phyloP scores from a whole-genome alignment of 2,797 vertebrate species.

The Centroberyx gerrardi region DNA sequence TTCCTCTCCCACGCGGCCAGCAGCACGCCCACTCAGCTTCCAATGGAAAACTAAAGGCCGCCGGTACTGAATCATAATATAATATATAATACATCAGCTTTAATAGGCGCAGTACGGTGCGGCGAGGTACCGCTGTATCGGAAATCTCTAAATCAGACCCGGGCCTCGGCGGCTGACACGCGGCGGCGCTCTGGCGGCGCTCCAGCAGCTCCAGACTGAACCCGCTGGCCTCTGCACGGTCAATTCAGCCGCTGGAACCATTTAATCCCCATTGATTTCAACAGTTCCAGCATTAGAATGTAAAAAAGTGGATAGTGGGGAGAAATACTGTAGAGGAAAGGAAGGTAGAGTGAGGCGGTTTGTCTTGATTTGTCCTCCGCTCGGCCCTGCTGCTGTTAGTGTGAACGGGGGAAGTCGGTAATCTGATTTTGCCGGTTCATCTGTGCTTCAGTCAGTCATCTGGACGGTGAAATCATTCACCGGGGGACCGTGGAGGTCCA shows the following conservation, averaged over 20 bases:
- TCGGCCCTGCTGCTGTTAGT: constrained; percentile 15
- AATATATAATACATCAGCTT: neutral
- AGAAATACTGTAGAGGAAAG: constrained; percentile 24
- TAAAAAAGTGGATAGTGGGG: neutral
- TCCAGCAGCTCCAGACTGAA: constrained; percentile 52
- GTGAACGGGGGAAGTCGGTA: constrained; percentile 28
- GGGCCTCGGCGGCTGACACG: constrained; percentile 46
- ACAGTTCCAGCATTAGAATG: constrained; percentile 38
- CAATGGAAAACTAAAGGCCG: constrained; percentile 18
- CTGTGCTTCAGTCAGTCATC: neutral
- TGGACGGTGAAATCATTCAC: neutral
- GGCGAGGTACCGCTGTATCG: constrained; percentile 48
- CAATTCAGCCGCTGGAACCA: constrained; percentile 41
- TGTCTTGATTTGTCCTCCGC: constrained; percentile 19
- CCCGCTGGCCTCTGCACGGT: constrained; percentile 29
- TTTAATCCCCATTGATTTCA: constrained; percentile 54
- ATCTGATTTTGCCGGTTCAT: constrained; percentile 12
- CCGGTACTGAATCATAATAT: constrained; percentile 44
- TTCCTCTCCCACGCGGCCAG: neutral
- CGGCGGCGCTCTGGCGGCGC: constrained; percentile 26
- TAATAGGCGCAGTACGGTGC: constrained; percentile 13
- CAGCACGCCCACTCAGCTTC: constrained; percentile 12
- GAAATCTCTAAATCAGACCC: constrained; percentile 62
- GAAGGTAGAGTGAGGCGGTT: neutral
- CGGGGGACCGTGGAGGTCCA: neutral